phyloP scores from a whole-genome alignment of 2,888 invertebrate species.

The Chironomus riparius region DNA sequence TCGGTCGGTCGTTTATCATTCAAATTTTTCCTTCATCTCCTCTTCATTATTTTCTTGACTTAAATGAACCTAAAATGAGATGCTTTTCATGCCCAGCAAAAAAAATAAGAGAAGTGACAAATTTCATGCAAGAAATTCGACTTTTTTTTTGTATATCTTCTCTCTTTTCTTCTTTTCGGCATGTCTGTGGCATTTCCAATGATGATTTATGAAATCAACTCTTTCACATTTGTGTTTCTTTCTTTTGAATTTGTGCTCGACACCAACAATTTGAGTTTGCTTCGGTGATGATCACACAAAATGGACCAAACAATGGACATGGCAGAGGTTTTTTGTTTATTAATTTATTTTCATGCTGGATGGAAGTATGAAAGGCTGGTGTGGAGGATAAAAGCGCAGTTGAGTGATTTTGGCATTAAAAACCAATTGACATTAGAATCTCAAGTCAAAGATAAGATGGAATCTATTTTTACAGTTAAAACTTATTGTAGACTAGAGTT shows the following conservation, averaged over 20 bases:
- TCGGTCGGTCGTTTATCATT: not conserved
- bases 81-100: not conserved
- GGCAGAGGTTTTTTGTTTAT: too few species aligned
- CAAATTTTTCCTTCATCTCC: not conserved
- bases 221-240: not conserved
- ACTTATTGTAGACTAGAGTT: too few species aligned
- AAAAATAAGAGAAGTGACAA: conserved; percentile 8
- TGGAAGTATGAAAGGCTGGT: too few species aligned
- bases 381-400: too few species aligned
- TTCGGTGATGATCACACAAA: not conserved
- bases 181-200: not conserved
- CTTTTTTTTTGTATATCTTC: not conserved
- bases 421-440: too few species aligned
- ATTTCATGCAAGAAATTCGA: not conserved
- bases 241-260: not conserved
- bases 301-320: too few species aligned
- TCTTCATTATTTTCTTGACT: not conserved
- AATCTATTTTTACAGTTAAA: too few species aligned
- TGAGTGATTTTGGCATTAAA: too few species aligned
- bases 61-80: conserved; percentile 14
- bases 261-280: not conserved
- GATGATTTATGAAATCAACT: conserved; percentile 22
- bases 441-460: too few species aligned
- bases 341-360: too few species aligned
- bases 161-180: not conserved